Conservation (phyloP, 2,888 invertebrate species). For the Microdon myrmicae region DNA sequence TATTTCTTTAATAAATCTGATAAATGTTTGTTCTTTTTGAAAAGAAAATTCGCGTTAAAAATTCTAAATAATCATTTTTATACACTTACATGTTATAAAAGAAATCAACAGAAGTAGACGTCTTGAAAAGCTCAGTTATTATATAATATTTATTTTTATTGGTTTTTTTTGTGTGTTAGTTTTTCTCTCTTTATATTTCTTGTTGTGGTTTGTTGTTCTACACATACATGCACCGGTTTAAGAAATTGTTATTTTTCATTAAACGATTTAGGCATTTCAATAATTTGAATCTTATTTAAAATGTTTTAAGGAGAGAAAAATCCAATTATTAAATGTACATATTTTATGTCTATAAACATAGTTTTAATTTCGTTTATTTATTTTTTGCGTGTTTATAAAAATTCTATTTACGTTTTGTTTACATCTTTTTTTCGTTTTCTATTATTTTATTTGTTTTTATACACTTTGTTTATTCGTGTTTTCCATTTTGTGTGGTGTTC, state of each 20-base stretch:
- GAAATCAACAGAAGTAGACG: too few relatives aligned
- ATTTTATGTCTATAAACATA: constrained; percentile 14
- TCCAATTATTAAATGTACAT: constrained; percentile 25
- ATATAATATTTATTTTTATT: too few relatives aligned
- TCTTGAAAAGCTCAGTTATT: too few relatives aligned
- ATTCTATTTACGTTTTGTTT: constrained; percentile 4
- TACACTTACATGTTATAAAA: too few relatives aligned
- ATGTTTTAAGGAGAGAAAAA: constrained; percentile 19
- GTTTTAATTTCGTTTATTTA: constrained; percentile 12
- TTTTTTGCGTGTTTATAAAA: constrained; percentile 1
- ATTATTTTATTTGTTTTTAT: too few relatives aligned
- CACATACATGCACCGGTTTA: constrained; percentile 36
- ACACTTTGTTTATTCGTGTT: too few relatives aligned
- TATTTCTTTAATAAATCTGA: too few relatives aligned
- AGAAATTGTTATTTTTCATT: constrained; percentile 17
- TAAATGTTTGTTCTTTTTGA: too few relatives aligned
- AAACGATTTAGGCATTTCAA: not conserved
- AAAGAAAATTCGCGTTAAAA: too few relatives aligned
- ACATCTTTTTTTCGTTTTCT: not conserved
- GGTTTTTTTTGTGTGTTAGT: too few relatives aligned
- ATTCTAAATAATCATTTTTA: too few relatives aligned
- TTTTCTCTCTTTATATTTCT: constrained; percentile 7
- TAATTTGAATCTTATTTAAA: constrained; percentile 19
- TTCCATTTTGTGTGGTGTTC: too few relatives aligned
- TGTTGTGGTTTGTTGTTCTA: constrained; percentile 15